A percentile compares a stretch with the other conserved stretches of the same genome.
phyloP scores from a whole-genome alignment of 2,888 invertebrate species.

The Timema cristinae region DNA sequence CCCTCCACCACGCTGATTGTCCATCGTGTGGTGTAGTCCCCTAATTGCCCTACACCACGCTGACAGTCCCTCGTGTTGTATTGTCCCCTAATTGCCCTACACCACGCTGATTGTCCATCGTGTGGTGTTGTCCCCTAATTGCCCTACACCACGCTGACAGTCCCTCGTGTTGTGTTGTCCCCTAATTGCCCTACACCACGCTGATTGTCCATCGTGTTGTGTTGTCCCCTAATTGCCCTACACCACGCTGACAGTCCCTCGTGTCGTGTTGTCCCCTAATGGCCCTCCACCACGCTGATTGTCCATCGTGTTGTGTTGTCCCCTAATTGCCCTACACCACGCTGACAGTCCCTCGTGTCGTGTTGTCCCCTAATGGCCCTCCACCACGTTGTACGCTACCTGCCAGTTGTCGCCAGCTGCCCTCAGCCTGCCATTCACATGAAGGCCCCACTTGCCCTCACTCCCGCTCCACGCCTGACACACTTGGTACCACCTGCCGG shows the following conservation, averaged over 20 bases:
- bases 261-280: neutral
- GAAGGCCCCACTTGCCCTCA: constrained; percentile 56
- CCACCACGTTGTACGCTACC: constrained; percentile 10
- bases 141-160: no score
- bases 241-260: neutral
- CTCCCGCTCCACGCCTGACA: constrained; percentile 63
- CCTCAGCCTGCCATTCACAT: constrained; percentile 16
- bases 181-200: no score
- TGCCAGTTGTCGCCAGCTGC: constrained; percentile 20
- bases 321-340: neutral
- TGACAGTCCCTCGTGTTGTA: constrained; percentile 36
- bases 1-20: constrained; percentile 61
- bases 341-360: neutral
- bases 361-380: neutral
- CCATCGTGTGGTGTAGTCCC: constrained; percentile 55
- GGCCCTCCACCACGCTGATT: neutral
- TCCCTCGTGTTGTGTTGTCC: no score
- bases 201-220: no score
- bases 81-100: constrained; percentile 48
- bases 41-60: constrained; percentile 47
- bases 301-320: neutral
- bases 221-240: no score
- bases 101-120: no score
- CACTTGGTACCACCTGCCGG: constrained; percentile 57
- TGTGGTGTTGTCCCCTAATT: no score